Evolutionary conservation across 2,113 vertebrate genomes (phyloP), one percentile per base, ranked within the genome.

Genomic region (Nematolebias whitei): DNA sequence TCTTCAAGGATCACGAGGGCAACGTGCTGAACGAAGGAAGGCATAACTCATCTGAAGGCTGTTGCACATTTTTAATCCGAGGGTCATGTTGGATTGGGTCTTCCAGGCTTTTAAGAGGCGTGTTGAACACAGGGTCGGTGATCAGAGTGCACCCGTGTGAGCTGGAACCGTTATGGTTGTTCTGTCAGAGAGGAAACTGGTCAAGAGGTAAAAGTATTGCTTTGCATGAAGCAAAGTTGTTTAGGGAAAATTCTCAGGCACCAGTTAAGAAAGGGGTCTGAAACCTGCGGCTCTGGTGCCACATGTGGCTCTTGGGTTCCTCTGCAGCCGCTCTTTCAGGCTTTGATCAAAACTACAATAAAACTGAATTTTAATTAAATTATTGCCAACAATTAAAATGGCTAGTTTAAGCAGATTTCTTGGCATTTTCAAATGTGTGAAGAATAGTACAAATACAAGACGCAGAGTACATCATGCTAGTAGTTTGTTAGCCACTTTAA

Each of bases 11-110:
- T 72, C 78, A 76, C 65, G 73, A 69, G 68, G 60, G 62, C 44
- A 58, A 72, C 16, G 48, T 32, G 74, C 66, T 54, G 64, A 65
- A 40, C 23, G 41, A 47, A 72, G 23, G 41, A 47, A 72, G 60
- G 43, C 74, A 53, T 78, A 83, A 85, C 63, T 84, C 78, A 80
- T 80, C 57, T 53, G 78, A 85, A 15, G 62, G 57, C 84, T 68
- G 49, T 66, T 63, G 68, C 66, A 54, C 69, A 74, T 71, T 55
- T 63, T 77, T 53, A 75, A 74, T 71, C 57, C 12, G 20, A 49
- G 71, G 55, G 58, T 83, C 69, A 8, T 57, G 63, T 79, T 63
- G 75, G 79, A 83, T 82, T 71, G 79, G 55, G 0, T 77, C 80
- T 72, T 58, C 53, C 1, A 38, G 61, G 65, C 49, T 77, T 60